Percentiles rank a stretch among this genome's conserved stretches.
Conservation (phyloP, 2,113 vertebrate genomes). For the Mobula birostris region DNA sequence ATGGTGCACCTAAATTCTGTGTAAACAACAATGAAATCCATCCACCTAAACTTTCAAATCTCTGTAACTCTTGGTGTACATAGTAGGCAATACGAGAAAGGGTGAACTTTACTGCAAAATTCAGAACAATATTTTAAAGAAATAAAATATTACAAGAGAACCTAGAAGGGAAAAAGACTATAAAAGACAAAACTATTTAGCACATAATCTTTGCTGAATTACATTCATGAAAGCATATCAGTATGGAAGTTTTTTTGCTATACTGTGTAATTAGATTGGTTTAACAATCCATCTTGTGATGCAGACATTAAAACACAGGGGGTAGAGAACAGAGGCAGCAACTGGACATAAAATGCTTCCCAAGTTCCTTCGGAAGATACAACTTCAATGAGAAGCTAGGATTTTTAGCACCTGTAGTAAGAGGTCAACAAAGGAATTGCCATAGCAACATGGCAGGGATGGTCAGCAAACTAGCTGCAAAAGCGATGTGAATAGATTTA, state of each 20-base stretch:
- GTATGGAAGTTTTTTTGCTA: neutral
- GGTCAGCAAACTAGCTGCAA: conserved; percentile 40
- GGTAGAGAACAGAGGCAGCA: conserved; percentile 16
- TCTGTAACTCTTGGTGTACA: neutral
- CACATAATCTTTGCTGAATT: neutral
- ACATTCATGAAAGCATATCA: neutral
- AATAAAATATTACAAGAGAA: neutral
- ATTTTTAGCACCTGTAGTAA: conserved; percentile 52
- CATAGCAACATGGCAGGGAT: conserved; percentile 50
- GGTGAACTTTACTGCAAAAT: neutral
- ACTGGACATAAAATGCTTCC: conserved; percentile 26
- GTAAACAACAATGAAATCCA: neutral
- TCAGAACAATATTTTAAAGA: neutral
- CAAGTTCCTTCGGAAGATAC: conserved; percentile 29
- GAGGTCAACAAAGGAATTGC: conserved; percentile 44
- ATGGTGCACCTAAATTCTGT: neutral
- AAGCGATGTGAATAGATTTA: conserved; percentile 50
- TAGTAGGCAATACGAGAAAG: no score
- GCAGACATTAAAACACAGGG: conserved; percentile 31
- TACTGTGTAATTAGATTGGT: neutral
- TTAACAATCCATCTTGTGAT: conserved; percentile 20
- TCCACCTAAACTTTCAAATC: neutral
- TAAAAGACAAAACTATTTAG: neutral
- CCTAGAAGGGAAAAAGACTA: neutral
- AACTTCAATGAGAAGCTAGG: conserved; percentile 27